These are phyloP conservation scores for Phycodurus eques DNA, from an alignment of 2,113 vertebrate species.

Conservation along the genomic window DNA sequence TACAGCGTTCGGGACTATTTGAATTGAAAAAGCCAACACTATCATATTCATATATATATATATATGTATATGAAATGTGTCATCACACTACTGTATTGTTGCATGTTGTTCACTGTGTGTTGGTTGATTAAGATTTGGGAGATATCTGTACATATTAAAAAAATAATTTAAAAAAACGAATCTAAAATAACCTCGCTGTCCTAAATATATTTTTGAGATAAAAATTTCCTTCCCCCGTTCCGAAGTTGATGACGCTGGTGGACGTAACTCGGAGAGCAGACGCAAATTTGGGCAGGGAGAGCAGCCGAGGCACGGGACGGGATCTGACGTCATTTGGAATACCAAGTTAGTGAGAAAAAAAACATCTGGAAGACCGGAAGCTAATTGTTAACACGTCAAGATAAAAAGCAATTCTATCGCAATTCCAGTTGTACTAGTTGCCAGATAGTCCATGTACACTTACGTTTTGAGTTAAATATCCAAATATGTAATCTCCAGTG, in stretches of 20 bases:
- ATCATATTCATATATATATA: no score
- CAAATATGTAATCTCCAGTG: neutral
- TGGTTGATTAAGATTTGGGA: neutral
- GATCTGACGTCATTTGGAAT: slow-evolving; percentile 44
- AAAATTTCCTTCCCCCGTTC: slow-evolving; percentile 33
- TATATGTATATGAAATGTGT: neutral
- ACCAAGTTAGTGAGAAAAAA: slow-evolving; percentile 12
- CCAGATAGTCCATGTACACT: neutral
- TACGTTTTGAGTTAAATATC: neutral
- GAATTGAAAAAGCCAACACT: no score
- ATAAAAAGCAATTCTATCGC: neutral
- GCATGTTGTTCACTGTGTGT: neutral
- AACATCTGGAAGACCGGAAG: neutral
- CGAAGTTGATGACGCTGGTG: slow-evolving; percentile 63
- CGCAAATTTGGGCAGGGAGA: slow-evolving; percentile 60
- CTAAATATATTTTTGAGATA: neutral
- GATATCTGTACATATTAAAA: neutral
- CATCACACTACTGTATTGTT: neutral
- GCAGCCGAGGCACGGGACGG: slow-evolving; percentile 56
- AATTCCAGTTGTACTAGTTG: neutral
- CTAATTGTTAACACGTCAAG: neutral
- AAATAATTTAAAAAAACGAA: neutral
- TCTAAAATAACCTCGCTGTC: neutral
- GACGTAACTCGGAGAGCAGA: slow-evolving; percentile 73
- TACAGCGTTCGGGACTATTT: no score